These are phyloP conservation scores for Lomographa bimaculata DNA, from an alignment of 2,888 invertebrate genomes.

Conservation along the genomic window DNA sequence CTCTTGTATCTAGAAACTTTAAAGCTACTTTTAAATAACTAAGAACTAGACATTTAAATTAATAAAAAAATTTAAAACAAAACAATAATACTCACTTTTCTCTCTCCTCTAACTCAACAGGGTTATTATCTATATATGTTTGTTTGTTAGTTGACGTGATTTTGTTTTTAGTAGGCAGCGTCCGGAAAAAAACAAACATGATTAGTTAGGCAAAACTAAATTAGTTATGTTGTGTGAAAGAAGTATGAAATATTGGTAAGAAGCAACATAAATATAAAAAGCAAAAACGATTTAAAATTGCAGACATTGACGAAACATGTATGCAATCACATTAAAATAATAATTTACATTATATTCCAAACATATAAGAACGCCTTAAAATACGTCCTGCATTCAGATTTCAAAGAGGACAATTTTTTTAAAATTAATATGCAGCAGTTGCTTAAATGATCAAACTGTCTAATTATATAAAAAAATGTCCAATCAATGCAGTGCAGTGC, in stretches of 20 bases:
- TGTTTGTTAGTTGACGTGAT: constrained; percentile 57
- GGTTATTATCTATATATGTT: constrained; percentile 87
- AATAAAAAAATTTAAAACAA: constrained; percentile 5
- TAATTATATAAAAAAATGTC: no score
- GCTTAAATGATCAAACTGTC: no score
- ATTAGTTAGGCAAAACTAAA: constrained; percentile 1
- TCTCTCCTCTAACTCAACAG: constrained; percentile 91
- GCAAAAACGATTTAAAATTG: no score
- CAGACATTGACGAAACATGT: no score
- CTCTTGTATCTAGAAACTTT: constrained; percentile 33
- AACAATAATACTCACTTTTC: constrained; percentile 87
- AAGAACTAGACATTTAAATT: constrained; percentile 19
- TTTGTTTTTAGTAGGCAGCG: constrained; percentile 79
- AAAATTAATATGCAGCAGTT: no score
- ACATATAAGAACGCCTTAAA: no score
- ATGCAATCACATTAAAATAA: no score
- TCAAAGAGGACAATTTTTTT: no score
- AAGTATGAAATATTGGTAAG: not conserved
- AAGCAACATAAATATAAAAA: constrained; percentile 2
- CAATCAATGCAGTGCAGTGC: no score
- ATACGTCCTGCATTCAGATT: no score
- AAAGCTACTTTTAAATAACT: constrained; percentile 21
- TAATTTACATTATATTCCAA: no score
- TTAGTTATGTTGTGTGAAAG: constrained; percentile 15
- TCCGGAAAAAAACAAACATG: constrained; percentile 57